These are phyloP conservation scores for Drosophila erecta DNA, from an alignment of 1,140 invertebrate genomes.

Conservation along the genomic window DNA sequence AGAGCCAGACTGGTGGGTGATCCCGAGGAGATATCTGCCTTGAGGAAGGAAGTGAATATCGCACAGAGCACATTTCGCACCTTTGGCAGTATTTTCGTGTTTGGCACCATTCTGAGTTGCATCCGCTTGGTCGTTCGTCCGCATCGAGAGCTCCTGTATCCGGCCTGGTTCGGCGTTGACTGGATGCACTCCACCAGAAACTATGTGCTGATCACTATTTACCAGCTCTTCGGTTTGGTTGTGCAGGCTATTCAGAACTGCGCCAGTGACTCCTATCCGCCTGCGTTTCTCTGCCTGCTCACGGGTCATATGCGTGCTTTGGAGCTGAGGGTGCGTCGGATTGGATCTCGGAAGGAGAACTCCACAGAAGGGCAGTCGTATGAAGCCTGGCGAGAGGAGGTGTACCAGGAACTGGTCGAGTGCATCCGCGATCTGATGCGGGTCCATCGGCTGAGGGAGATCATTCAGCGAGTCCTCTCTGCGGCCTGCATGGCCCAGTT, in stretches of 20 bases:
- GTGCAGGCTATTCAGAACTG: slow-evolving; percentile 72
- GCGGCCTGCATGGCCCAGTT: slow-evolving; percentile 68
- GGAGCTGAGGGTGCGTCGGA: slow-evolving; percentile 59
- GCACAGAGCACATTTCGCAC: slow-evolving; percentile 46
- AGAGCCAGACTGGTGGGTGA: slow-evolving; percentile 19
- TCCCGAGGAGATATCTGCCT: slow-evolving; percentile 35
- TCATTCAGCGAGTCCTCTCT: slow-evolving; percentile 67
- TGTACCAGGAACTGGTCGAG: slow-evolving; percentile 30
- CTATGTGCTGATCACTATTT: slow-evolving; percentile 43
- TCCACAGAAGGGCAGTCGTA: too few species aligned
- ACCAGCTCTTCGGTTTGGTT: slow-evolving; percentile 64
- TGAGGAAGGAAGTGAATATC: slow-evolving; percentile 34
- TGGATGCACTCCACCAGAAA: slow-evolving; percentile 39
- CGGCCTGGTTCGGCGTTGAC: slow-evolving; percentile 73
- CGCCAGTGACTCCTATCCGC: slow-evolving; percentile 76
- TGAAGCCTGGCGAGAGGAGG: neutral
- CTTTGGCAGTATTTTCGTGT: slow-evolving; percentile 60
- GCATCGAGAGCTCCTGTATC: slow-evolving; percentile 58
- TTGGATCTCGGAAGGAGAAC: slow-evolving; percentile 22
- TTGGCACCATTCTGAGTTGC: slow-evolving; percentile 68
- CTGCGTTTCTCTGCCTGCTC: slow-evolving; percentile 68
- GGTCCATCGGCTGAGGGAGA: slow-evolving; percentile 52
- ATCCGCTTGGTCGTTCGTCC: slow-evolving; percentile 42
- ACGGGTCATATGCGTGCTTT: slow-evolving; percentile 69
- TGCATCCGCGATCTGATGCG: slow-evolving; percentile 62